Evolutionary conservation across 2,888 invertebrate genomes (phyloP).

Genomic region (Malthinus flaveolus): DNA sequence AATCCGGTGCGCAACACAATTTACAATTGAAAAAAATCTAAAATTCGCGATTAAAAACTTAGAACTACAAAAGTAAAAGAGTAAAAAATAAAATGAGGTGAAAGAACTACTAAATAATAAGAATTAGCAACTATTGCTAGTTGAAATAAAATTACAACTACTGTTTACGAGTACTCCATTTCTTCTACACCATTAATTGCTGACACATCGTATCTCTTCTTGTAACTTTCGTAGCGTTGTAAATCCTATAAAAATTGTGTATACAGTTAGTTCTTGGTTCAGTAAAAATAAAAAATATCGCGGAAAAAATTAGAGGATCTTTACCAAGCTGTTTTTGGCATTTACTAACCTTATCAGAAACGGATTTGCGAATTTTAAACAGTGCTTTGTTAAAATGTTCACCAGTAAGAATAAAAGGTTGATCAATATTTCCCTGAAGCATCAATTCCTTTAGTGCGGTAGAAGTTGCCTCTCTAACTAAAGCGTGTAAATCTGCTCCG

Average conservation of each 20-base stretch:
- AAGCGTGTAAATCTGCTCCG: slow-evolving; percentile 90
- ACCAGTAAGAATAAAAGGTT: slow-evolving; percentile 61
- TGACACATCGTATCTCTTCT: neutral
- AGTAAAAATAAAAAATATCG: too few relatives aligned
- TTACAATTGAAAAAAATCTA: too few relatives aligned
- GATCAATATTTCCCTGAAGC: slow-evolving; percentile 55
- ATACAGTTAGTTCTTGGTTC: too few relatives aligned
- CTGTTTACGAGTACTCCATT: slow-evolving; percentile 2
- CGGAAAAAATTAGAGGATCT: too few relatives aligned
- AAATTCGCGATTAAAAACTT: too few relatives aligned
- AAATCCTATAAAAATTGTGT: neutral
- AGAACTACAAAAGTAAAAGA: too few relatives aligned
- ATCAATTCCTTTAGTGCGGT: slow-evolving; percentile 79
- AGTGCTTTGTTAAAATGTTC: slow-evolving; percentile 80
- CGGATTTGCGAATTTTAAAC: slow-evolving; percentile 82
- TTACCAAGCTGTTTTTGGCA: too few relatives aligned
- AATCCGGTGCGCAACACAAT: too few relatives aligned
- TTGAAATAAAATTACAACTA: neutral
- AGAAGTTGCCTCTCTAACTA: slow-evolving; percentile 86
- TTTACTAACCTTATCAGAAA: slow-evolving; percentile 67
- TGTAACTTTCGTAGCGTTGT: neutral
- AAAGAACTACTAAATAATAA: too few relatives aligned
- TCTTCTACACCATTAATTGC: neutral
- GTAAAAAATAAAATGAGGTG: too few relatives aligned
- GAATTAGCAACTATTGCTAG: too few relatives aligned